Conservation (phyloP, 2,888 invertebrate genomes). For the Tetranychus truncatus region DNA sequence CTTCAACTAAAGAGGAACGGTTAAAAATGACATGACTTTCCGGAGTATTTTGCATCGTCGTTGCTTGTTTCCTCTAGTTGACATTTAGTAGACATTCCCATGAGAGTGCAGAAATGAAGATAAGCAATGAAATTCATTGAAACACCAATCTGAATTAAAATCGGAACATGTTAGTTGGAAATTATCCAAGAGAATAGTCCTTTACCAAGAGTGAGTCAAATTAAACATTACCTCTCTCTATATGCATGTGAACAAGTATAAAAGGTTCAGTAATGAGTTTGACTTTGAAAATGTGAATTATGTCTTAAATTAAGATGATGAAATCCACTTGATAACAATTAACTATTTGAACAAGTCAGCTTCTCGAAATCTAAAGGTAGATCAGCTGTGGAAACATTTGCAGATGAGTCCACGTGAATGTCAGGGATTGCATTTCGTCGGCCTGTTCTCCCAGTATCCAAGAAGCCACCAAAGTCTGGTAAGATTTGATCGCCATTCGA, state of each 20-base stretch:
- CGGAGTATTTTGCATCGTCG: too few species aligned
- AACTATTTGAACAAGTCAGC: slow-evolving; percentile 9
- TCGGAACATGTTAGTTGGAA: too few species aligned
- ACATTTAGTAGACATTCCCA: too few species aligned
- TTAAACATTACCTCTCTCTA: too few species aligned
- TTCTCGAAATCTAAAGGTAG: slow-evolving; percentile 8
- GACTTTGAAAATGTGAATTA: background rate
- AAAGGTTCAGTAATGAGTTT: background rate
- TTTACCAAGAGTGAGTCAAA: too few species aligned
- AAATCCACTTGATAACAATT: background rate
- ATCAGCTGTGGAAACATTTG: slow-evolving; percentile 5
- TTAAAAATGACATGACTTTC: too few species aligned
- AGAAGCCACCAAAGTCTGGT: background rate
- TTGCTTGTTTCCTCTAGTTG: too few species aligned
- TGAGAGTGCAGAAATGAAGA: too few species aligned
- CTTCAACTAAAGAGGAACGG: too few species aligned
- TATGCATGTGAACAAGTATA: background rate
- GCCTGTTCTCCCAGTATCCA: slow-evolving; percentile 1
- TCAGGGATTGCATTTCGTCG: slow-evolving; percentile 11
- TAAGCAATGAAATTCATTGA: too few species aligned
- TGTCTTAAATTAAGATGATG: background rate
- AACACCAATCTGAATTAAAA: too few species aligned
- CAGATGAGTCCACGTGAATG: background rate
- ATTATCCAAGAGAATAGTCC: too few species aligned
- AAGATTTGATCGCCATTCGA: background rate